Evolutionary conservation across 1,140 invertebrate species (phyloP), one percentile per base, ranked within the genome.

Genomic region (Akabosia matsudoensis): DNA sequence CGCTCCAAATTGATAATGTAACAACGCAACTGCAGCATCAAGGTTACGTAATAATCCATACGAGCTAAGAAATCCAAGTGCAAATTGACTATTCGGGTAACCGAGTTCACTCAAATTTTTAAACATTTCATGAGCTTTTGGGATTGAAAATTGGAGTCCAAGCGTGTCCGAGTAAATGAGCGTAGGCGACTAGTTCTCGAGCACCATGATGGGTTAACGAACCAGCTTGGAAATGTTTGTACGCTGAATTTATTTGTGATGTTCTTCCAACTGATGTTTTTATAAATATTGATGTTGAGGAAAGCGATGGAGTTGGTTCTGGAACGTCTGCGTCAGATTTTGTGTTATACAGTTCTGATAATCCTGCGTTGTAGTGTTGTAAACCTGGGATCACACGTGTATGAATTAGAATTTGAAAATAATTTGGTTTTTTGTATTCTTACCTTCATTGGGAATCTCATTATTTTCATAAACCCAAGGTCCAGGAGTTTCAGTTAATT

Each of bases 1-100:
- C 22, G 97, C 93, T 33, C 91, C 93, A 83, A 97, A 89, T 7
- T 93, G 96, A 83, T 97, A 96, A 86, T 98, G 94, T 0, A 98
- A 88, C 16, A 99, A n/a, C 26, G 30, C 28, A n/a, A 67, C 61
- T 14, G 3, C n/a, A 10, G 61, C 7, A 31, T 67, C 61, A 3
- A 67, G 24, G 10, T 67, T 67, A 24, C 2, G 10, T 10, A 67
- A 13, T 1, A 67, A 30, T 22, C 61, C 61, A n/a, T 67, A 67
- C 1, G 26, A 13, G 28, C 7, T 16, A 22, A 67, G 28, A 10
- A 67, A 30, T 22, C 61, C 61, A 7, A 67, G 24, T 4, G 24
- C 61, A 22, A 67, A 67, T 85, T 98, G 95, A 73, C 93, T 95
- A 83, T 94, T 93, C 14, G 94, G 90, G 79, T 92, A 88, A 0